A percentile compares a stretch with the other conserved stretches of the same genome.
Conservation (phyloP, 2,888 invertebrate genomes). For the Blera fallax region DNA sequence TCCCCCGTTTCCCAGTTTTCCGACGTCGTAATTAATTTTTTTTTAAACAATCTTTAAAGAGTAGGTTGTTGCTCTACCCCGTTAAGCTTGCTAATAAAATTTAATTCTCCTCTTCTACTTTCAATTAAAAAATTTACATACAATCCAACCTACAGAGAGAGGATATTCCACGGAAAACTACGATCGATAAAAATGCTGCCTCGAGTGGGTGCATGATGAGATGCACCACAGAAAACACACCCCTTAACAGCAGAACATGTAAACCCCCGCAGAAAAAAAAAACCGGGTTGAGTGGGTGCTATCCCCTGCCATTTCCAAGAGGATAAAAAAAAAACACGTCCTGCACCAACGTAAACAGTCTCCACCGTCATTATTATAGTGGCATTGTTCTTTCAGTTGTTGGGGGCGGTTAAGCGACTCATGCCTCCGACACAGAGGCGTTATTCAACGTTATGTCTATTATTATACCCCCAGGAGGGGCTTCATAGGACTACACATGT, state of each 20-base stretch:
- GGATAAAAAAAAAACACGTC: neutral
- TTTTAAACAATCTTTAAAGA: neutral
- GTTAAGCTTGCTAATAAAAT: neutral
- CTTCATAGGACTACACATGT: neutral
- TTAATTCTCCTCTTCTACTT: neutral
- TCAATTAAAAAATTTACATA: neutral
- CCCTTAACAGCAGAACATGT: neutral
- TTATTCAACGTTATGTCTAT: slow-evolving; percentile 1
- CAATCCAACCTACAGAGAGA: neutral
- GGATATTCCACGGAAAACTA: neutral
- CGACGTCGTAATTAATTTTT: neutral
- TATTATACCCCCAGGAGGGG: neutral
- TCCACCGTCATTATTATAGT: neutral
- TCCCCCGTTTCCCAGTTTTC: no score
- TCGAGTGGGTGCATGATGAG: neutral
- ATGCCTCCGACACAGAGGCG: neutral
- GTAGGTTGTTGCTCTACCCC: neutral
- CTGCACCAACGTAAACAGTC: neutral
- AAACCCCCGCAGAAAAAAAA: neutral
- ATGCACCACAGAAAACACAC: neutral
- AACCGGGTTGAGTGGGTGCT: slow-evolving; percentile 1
- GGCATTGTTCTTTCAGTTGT: neutral
- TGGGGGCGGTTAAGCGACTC: neutral
- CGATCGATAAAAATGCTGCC: neutral
- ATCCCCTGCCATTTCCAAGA: neutral